These are phyloP conservation scores for Theretra japonica DNA, from an alignment of 2,888 invertebrate genomes.

Conservation along the genomic window DNA sequence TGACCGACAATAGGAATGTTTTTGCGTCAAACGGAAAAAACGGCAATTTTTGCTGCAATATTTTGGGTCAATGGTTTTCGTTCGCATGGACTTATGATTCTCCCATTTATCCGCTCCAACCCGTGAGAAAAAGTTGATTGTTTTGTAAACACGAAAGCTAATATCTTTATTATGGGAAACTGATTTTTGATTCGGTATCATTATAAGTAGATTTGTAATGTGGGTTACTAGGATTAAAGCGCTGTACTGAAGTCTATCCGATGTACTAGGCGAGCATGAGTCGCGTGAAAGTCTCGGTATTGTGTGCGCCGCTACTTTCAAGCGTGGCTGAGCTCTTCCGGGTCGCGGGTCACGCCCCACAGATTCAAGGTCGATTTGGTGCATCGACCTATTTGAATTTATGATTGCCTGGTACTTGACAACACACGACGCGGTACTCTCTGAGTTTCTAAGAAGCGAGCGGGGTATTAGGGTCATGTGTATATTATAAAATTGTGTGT, in stretches of 20 bases:
- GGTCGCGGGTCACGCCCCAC: constrained; percentile 54
- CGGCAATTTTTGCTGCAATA: constrained; percentile 37
- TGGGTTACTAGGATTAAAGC: constrained; percentile 26
- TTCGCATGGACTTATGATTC: constrained; percentile 40
- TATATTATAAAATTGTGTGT: constrained; percentile 18
- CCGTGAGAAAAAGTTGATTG: constrained; percentile 38
- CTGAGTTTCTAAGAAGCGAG: constrained; percentile 13
- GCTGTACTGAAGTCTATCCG: constrained; percentile 31
- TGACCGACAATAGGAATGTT: constrained; percentile 43
- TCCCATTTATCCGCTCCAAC: constrained; percentile 32
- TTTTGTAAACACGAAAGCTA: constrained; percentile 16
- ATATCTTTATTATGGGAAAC: constrained; percentile 18
- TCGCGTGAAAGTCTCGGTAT: constrained; percentile 66
- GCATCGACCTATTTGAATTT: constrained; percentile 62
- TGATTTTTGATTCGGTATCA: constrained; percentile 14
- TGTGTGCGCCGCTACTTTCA: constrained; percentile 66
- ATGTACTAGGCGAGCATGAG: constrained; percentile 63
- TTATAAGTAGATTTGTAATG: constrained; percentile 17
- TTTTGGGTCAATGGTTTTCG: constrained; percentile 40
- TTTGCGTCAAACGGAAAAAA: constrained; percentile 42
- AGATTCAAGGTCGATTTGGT: constrained; percentile 56
- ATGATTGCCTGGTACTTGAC: constrained; percentile 61
- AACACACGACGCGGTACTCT: neutral
- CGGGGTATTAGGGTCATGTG: constrained; percentile 6
- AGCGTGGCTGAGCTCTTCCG: constrained; percentile 50